phyloP scores from a whole-genome alignment of 1,140 invertebrate genomes.

The Trinorchestia longiramus region DNA sequence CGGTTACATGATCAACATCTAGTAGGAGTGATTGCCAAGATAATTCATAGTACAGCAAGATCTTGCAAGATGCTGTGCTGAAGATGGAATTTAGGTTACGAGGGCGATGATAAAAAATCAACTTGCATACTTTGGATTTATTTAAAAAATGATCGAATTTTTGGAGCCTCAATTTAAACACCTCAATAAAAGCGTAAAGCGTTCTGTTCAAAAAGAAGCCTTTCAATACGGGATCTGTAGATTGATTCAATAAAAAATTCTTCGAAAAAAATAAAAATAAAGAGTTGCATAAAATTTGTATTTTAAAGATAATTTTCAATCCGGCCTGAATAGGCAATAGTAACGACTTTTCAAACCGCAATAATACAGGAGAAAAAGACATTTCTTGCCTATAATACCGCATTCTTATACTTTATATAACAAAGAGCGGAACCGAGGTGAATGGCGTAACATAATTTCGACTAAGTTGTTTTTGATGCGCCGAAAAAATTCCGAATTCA shows the following conservation, averaged over 20 bases:
- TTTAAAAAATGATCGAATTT: background rate
- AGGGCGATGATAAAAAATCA: background rate
- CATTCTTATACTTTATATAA: background rate
- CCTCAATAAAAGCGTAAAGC: background rate
- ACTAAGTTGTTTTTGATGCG: background rate
- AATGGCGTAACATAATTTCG: background rate
- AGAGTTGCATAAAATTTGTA: background rate
- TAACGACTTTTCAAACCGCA: background rate
- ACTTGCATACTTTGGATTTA: background rate
- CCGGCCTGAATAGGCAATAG: background rate
- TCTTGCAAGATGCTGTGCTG: background rate
- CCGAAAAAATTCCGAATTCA: background rate
- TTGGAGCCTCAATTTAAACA: background rate
- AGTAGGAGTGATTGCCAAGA: background rate
- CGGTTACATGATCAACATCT: constrained; percentile 7
- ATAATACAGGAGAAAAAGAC: background rate
- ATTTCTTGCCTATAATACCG: background rate
- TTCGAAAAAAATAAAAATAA: background rate
- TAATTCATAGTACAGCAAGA: background rate
- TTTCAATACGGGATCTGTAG: background rate
- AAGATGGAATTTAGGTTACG: background rate
- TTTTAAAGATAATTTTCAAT: background rate
- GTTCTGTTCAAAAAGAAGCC: background rate
- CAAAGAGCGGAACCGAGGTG: background rate
- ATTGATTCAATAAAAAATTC: background rate